Evolutionary conservation across 2,797 vertebrate species (phyloP), one percentile per base, ranked within the genome.

Genomic region (Centroberyx gerrardi): DNA sequence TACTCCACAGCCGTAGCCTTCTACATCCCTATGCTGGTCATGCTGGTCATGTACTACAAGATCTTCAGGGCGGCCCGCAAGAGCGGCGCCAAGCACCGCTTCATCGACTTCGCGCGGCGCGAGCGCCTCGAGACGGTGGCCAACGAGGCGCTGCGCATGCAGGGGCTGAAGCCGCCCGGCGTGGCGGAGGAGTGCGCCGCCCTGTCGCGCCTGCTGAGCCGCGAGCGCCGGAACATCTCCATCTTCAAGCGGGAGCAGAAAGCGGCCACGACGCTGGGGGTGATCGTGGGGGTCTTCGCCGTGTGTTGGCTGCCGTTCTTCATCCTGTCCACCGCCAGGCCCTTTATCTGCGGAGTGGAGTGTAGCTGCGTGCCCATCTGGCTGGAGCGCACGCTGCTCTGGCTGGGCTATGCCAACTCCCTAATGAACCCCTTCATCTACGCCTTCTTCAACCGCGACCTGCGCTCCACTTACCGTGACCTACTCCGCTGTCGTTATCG

Each of bases 31-130:
- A 96, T 96, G 95, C 93, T 95, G 76, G 95, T 96, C 76, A 96
- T 96, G 95, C 94, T 96, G 74, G 88, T 95, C 89, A 96, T 96
- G 95, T 96, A 96, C 87, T 96, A 96, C 89, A 96, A 96, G 88
- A 96, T 96, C 79, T 96, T 96, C 87, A 92, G 81, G 83, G 95
- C 95, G 0, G 95, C 95, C n/a, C 93, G 95, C 62, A 96, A 96
- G 82, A 96, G 95, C 0, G 93, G 94, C 0, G 94, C 94, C 82
- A 96, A 95, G 80, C 95, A 96, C 81, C 94, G 95, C 22, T 95
- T 95, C 79, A 94, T 90, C 1, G 86, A 95, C 89, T 81, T 94
- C 65, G 84, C 92, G 0, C 92, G 93, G 1, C 93, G 91, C 0
- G 91, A 94, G 22, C 92, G 93, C 17, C 90, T 93, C 1, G 94